Evolutionary conservation across 2,888 invertebrate genomes (phyloP), one percentile per base, ranked within the genome.

Genomic region (Archaeoteleia sp.): DNA sequence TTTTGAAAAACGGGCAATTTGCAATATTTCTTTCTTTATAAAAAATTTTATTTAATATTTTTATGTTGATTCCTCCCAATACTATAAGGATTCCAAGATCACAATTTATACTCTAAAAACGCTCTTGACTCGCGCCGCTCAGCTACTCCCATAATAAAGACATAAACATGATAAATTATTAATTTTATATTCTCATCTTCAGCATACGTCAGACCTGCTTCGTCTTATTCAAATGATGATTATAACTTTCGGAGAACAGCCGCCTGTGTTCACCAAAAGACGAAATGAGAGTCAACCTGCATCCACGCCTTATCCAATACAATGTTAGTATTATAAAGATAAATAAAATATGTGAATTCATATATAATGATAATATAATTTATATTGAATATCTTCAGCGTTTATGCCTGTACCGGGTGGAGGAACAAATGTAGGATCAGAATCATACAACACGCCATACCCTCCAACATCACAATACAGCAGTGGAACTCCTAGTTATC

Each of bases 151-250:
- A n/a, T n/a, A n/a, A n/a, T n/a, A n/a, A n/a, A n/a, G n/a, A n/a
- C n/a, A n/a, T n/a, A n/a, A n/a, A n/a, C n/a, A n/a, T n/a, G n/a
- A n/a, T n/a, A n/a, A n/a, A n/a, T n/a, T n/a, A n/a, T n/a, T n/a
- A n/a, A n/a, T n/a, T n/a, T n/a, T n/a, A n/a, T n/a, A n/a, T n/a
- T n/a, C n/a, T n/a, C n/a, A n/a, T n/a, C n/a, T n/a, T n/a, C 40
- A 85, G 88, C 91, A 90, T 74, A 88, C 90, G 6, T 97, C 98
- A 4, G 97, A 97, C 84, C 87, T 99, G 71, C 86, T 93, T 51
- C 93, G 94, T 35, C 88, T 99, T 13, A 92, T 99, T 76, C 95
- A 96, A 88, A 91, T 96, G 57, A 94, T 97, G 92, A 91, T 93
- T 69, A 89, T 92, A 60, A 94, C 95, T 1, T 99, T 99, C 88